Conservation (phyloP, 2,113 vertebrate genomes). For the human region GRCh38 chr12:34024501-34025000, state of each 20-base stretch:
- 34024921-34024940: not conserved
- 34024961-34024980: not conserved
- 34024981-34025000: not conserved
- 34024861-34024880: not conserved
- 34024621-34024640: not conserved
- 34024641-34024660: not conserved
- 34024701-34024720: not conserved
- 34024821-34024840: not conserved
- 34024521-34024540: not conserved
- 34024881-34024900: not conserved
- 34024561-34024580: not conserved
- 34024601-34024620: not conserved
- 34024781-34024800: not conserved
- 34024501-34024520: not conserved
- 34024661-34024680: not conserved
- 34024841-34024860: not conserved
- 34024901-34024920: not conserved
- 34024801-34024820: not conserved
- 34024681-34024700: not conserved
- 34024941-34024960: not conserved
- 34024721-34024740: not conserved
- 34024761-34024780: not conserved
- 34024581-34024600: not conserved
- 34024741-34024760: not conserved
- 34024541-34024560: not conserved